Conservation (phyloP, 1,140 invertebrate species). For the Steinernema khuongi region DNA sequence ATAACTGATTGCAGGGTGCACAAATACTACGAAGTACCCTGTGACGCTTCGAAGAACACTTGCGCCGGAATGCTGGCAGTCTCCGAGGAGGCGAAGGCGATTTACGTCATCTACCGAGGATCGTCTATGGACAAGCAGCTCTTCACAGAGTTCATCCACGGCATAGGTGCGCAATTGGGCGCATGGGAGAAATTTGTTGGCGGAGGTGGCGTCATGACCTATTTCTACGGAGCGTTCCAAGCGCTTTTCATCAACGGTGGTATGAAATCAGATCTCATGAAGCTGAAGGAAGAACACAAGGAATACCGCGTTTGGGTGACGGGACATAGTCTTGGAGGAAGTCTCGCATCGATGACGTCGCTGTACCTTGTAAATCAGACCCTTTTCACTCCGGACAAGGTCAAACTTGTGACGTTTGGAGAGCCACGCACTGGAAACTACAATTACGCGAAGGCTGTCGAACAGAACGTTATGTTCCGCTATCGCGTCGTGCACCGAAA, state of each 20-base stretch:
- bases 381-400: constrained; percentile 45
- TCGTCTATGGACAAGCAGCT: constrained; percentile 51
- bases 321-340: constrained; percentile 52
- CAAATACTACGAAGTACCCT: constrained; percentile 56
- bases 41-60: constrained; percentile 49
- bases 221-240: constrained; percentile 53
- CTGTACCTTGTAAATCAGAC: constrained; percentile 56
- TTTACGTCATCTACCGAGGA: constrained; percentile 56
- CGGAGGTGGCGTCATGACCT: constrained; percentile 55
- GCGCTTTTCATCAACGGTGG: constrained; percentile 52
- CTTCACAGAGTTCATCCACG: constrained; percentile 54
- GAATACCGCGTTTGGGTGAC: constrained; percentile 56
- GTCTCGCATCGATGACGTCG: constrained; percentile 56
- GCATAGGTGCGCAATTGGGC: constrained; percentile 56
- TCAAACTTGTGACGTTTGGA: constrained; percentile 54
- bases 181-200: constrained; percentile 59
- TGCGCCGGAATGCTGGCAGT: constrained; percentile 57
- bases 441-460: constrained; percentile 53
- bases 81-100: constrained; percentile 55
- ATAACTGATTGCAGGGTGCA: constrained; percentile 40
- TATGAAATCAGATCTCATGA: constrained; percentile 54
- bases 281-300: constrained; percentile 48
- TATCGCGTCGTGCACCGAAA: constrained; percentile 55
- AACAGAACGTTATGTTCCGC: constrained; percentile 48
- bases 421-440: constrained; percentile 57